phyloP scores from a whole-genome alignment of 1,140 invertebrate genomes.

The Drosophila oshimai region DNA sequence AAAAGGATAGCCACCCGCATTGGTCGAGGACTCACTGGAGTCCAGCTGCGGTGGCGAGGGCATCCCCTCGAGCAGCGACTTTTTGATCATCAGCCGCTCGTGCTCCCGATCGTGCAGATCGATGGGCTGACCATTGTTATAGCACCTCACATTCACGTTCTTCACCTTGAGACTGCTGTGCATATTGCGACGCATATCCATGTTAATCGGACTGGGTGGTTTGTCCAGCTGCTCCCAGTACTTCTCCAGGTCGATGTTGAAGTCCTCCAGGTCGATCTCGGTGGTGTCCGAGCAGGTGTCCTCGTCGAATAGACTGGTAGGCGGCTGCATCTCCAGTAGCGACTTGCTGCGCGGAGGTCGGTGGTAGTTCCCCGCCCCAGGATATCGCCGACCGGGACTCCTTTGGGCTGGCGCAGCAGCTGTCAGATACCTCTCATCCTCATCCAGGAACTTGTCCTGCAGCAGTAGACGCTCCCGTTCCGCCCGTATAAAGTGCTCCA shows the following conservation, averaged over 20 bases:
- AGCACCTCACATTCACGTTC: conserved; percentile 79
- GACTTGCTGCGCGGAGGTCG: conserved; percentile 76
- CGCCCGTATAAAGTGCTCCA: conserved; percentile 79
- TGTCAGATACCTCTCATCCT: conserved; percentile 75
- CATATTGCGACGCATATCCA: conserved; percentile 82
- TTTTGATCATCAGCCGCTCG: conserved; percentile 81
- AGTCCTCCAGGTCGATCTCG: conserved; percentile 80
- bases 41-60: conserved; percentile 76
- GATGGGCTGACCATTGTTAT: conserved; percentile 81
- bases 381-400: conserved; percentile 28
- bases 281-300: conserved; percentile 81
- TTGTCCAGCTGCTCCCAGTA: conserved; percentile 82
- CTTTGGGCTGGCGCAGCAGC: conserved; percentile 18
- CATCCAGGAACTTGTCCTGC: conserved; percentile 81
- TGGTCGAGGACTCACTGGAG: conserved; percentile 59
- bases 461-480: conserved; percentile 73
- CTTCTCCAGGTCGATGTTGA: conserved; percentile 82
- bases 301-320: conserved; percentile 74
- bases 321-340: conserved; percentile 77
- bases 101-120: conserved; percentile 79
- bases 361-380: conserved; percentile 32
- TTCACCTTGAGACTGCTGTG: conserved; percentile 80
- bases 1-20: conserved; percentile 65
- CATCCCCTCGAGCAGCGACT: conserved; percentile 77
- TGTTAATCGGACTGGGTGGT: conserved; percentile 78